phyloP scores from a whole-genome alignment of 2,113 vertebrate species.

The Guaruba guarouba region DNA sequence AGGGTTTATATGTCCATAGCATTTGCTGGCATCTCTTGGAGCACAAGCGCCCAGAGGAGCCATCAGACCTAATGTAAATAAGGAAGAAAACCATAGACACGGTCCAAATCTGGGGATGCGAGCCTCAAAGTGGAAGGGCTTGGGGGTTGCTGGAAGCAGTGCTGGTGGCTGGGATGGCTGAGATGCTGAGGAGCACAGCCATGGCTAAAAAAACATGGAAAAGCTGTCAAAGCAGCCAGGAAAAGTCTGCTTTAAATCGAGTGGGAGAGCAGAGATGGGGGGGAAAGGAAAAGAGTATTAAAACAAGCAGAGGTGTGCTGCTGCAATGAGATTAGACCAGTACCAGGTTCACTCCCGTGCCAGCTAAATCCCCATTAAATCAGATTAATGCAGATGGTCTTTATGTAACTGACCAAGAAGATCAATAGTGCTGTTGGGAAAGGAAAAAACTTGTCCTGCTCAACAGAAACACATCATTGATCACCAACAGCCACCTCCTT shows the following conservation, averaged over 20 bases:
- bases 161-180: not conserved
- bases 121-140: no score
- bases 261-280: not conserved
- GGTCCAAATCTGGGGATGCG: not conserved
- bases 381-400: slow-evolving; percentile 74
- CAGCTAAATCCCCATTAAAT: slow-evolving; percentile 72
- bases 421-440: slow-evolving; percentile 72
- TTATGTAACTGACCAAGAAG: slow-evolving; percentile 65
- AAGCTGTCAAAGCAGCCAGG: not conserved
- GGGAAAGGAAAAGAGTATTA: not conserved
- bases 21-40: not conserved
- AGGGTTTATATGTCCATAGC: not conserved
- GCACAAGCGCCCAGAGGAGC: not conserved
- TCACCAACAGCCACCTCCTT: not conserved
- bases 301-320: slow-evolving; percentile 36
- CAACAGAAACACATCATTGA: slow-evolving; percentile 51
- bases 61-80: not conserved
- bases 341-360: slow-evolving; percentile 58
- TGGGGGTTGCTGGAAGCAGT: not conserved
- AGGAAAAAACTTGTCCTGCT: slow-evolving; percentile 39
- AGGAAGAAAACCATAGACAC: fast-evolving
- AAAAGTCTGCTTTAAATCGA: slow-evolving; percentile 16
- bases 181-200: not conserved
- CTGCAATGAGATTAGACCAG: slow-evolving; percentile 63
- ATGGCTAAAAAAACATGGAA: not conserved